Base-by-base conservation (phyloP, 2,888 invertebrate genomes). In the Lycophotia porphyrea region DNA sequence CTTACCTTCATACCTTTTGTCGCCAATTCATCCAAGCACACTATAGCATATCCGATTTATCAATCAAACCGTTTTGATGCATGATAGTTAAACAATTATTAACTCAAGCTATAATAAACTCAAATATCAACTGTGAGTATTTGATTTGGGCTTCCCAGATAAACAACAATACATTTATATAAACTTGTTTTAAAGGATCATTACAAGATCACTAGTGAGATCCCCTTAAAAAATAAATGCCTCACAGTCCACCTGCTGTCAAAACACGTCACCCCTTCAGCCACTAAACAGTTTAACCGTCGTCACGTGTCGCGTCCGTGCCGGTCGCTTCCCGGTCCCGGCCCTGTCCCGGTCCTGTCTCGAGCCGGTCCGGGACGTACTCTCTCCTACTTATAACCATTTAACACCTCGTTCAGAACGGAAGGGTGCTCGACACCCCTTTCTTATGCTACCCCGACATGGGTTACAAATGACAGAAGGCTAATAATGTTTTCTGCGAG, bases 361-460 rank as follows among this genome's bases (percentile, higher is more conserved):
- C 49, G 61, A 5, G 21, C 47, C 78, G n/a, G 42, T 47, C 69
- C 61, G 67, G 36, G 18, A 64, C 71, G 72, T 67, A 61, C 77
- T 60, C 84, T 73, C 72, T 55, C 64, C 84, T 78, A 84, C 87
- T 84, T 84, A 74, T 74, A 81, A 80, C 66, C 87, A 76, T 84
- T 87, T 88, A 81, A 68, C 87, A 82, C 76, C 78, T 82, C 72
- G 72, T 84, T 66, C 75, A 64, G 49, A 61, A 52, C 36, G 78
- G 64, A 74, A 82, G 79, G 74, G 87, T 76, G 79, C 75, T 65
- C 70, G 71, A 79, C 72, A 87, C 87, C 87, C 86, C 80, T 80
- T 87, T 71, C 76, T 84, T 79, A 42, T 31, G 55, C 58, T 34
- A 58, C 8, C 55, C 31, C 21, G 13, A 24, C 55, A 34, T 18